Evolutionary conservation across 2,888 invertebrate genomes (phyloP).

Genomic region (Folsomia manolachei): DNA sequence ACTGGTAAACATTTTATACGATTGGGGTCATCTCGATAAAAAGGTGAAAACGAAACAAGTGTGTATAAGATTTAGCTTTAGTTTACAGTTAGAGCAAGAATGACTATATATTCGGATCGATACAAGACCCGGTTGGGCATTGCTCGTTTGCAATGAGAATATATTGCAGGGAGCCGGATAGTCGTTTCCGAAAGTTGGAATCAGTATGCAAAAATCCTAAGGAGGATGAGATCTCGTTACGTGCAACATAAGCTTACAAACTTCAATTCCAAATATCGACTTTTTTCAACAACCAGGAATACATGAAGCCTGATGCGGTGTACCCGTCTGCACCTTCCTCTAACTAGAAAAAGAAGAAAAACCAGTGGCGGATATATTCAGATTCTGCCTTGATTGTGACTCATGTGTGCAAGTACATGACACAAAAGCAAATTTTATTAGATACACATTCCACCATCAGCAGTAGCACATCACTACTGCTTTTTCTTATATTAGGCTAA

Average conservation of each 20-base stretch:
- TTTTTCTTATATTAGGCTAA: neutral
- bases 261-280: slow-evolving; percentile 35
- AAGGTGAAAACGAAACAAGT: slow-evolving; percentile 17
- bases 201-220: slow-evolving; percentile 48
- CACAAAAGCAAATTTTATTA: slow-evolving; percentile 49
- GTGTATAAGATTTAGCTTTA: too few species aligned
- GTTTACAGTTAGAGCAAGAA: neutral
- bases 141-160: slow-evolving; percentile 31
- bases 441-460: slow-evolving; percentile 49
- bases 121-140: slow-evolving; percentile 34
- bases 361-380: slow-evolving; percentile 20
- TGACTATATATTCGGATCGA: slow-evolving; percentile 30
- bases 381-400: slow-evolving; percentile 15
- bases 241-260: slow-evolving; percentile 26
- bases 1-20: too few species aligned
- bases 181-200: slow-evolving; percentile 34
- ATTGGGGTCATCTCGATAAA: neutral
- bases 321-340: slow-evolving; percentile 35
- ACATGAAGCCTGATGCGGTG: too few species aligned
- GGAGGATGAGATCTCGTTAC: slow-evolving; percentile 46
- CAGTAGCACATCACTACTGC: too few species aligned
- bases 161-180: slow-evolving; percentile 27
- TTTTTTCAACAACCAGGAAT: slow-evolving; percentile 25
- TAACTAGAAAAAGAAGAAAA: slow-evolving; percentile 19
- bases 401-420: neutral